A percentile compares a stretch with the other conserved stretches of the same genome.
phyloP scores from a whole-genome alignment of 2,888 invertebrate genomes.

The Proisotoma minuta region DNA sequence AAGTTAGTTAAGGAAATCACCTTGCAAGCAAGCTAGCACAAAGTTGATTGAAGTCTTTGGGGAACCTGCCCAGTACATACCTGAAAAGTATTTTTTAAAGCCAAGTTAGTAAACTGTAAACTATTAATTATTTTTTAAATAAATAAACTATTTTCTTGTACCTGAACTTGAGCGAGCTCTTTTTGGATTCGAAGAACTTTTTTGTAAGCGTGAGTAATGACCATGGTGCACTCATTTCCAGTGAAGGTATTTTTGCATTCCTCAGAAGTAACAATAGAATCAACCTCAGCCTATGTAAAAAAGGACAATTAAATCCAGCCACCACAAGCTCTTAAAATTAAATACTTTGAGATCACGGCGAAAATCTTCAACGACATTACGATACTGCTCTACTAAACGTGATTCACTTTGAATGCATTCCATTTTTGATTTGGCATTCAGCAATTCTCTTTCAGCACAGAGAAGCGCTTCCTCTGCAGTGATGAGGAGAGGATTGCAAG shows the following conservation, averaged over 20 bases:
- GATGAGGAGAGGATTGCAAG: constrained; percentile 42
- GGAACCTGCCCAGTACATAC: constrained; percentile 36
- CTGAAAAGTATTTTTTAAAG: not conserved
- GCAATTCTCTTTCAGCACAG: constrained; percentile 44
- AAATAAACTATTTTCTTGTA: not conserved
- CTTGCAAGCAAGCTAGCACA: constrained; percentile 28
- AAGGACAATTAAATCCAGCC: not conserved
- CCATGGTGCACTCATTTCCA: constrained; percentile 43
- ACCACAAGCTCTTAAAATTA: constrained; percentile 8
- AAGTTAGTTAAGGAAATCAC: constrained; percentile 4
- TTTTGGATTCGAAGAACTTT: constrained; percentile 45
- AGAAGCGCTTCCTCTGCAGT: constrained; percentile 44
- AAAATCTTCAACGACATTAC: constrained; percentile 43
- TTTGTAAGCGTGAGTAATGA: constrained; percentile 46
- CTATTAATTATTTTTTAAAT: too few relatives aligned
- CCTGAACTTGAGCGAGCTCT: constrained; percentile 29
- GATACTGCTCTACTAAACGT: constrained; percentile 42
- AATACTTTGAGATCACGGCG: constrained; percentile 42
- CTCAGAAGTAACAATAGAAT: constrained; percentile 37
- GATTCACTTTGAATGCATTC: constrained; percentile 42
- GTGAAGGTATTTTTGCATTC: constrained; percentile 36
- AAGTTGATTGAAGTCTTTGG: constrained; percentile 32
- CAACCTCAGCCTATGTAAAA: constrained; percentile 35
- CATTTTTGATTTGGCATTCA: constrained; percentile 40
- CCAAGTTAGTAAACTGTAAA: not conserved